Conservation (phyloP, 1,140 invertebrate genomes). For the Cephus cinctus region DNA sequence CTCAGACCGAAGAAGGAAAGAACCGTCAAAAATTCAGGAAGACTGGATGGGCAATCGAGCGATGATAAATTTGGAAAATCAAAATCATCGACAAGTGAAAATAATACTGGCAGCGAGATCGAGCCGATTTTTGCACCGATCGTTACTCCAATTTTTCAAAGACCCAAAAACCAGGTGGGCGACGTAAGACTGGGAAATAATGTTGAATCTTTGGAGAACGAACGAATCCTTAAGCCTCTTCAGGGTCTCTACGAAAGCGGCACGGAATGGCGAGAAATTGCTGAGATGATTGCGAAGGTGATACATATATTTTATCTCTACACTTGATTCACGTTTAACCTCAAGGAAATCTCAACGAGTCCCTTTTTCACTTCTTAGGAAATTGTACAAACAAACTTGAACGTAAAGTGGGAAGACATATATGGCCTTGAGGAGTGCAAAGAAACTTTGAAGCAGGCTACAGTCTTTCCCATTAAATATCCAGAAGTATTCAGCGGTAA, state of each 20-base stretch:
- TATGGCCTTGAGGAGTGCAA: conserved; percentile 81
- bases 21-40: conserved; percentile 15
- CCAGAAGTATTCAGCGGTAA: conserved; percentile 80
- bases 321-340: background rate
- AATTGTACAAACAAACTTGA: conserved; percentile 64
- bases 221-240: conserved; percentile 46
- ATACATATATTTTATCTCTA: background rate
- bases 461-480: conserved; percentile 83
- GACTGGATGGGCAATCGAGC: conserved; percentile 14
- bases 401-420: conserved; percentile 70
- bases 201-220: conserved; percentile 11
- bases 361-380: conserved; percentile 56
- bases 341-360: background rate
- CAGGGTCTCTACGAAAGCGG: conserved; percentile 46
- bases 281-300: conserved; percentile 57
- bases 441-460: conserved; percentile 82
- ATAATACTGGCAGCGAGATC: conserved; percentile 13
- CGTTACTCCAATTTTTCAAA: conserved; percentile 27
- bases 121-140: conserved; percentile 29
- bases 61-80: conserved; percentile 18
- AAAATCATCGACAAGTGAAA: conserved; percentile 12
- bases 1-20: conserved; percentile 23
- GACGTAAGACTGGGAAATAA: conserved; percentile 13
- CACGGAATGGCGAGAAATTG: conserved; percentile 58
- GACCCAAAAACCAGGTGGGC: background rate